phyloP scores from a whole-genome alignment of 2,113 vertebrate genomes.

The Microcebus lehilahytsara region DNA sequence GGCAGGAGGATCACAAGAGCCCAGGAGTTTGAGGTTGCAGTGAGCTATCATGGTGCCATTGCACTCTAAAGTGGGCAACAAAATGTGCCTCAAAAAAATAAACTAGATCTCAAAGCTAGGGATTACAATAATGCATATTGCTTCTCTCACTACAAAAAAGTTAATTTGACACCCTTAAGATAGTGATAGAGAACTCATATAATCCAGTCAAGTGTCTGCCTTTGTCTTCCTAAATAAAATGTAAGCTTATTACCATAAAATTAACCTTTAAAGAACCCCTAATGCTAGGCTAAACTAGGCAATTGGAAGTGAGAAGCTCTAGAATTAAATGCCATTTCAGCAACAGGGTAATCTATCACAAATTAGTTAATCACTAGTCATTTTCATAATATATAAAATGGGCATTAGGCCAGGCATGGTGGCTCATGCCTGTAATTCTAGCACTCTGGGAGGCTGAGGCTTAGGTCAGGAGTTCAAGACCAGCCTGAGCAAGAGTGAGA shows the following conservation, averaged over 20 bases:
- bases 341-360: neutral
- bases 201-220: neutral
- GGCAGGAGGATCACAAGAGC: no score
- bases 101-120: neutral
- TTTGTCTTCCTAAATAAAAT: neutral
- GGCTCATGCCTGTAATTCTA: no score
- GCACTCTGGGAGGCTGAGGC: no score
- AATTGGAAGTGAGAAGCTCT: neutral
- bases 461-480: no score
- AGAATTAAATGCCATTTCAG: conserved; percentile 10
- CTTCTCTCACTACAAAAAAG: neutral
- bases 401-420: neutral
- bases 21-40: no score
- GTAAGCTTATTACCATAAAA: neutral
- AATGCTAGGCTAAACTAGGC: neutral
- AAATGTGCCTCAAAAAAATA: no score
- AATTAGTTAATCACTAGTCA: neutral
- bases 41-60: no score
- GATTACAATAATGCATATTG: neutral
- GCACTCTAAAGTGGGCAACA: no score
- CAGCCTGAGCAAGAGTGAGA: no score
- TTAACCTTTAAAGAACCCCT: neutral
- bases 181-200: neutral
- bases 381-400: neutral
- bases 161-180: neutral